phyloP scores from a whole-genome alignment of 2,797 vertebrate genomes.

The Acridotheres tristis region DNA sequence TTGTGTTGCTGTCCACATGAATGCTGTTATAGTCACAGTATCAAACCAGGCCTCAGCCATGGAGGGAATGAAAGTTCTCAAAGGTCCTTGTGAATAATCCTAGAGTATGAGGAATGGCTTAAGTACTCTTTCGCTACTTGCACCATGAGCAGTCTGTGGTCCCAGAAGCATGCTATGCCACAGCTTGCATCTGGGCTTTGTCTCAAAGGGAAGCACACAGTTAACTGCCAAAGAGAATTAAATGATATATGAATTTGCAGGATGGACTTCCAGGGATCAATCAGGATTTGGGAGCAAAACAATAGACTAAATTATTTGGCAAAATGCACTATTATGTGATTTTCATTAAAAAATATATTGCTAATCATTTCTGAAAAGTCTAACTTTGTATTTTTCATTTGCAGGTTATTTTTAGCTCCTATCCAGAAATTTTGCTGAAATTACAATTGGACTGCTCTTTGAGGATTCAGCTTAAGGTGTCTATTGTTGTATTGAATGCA shows the following conservation, averaged over 20 bases:
- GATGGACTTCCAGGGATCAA: not conserved
- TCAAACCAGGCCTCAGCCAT: not conserved
- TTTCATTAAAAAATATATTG: not conserved
- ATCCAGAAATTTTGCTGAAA: not conserved
- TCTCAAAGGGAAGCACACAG: not conserved
- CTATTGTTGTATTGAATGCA: not conserved
- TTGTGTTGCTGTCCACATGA: not conserved
- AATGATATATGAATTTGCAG: not conserved
- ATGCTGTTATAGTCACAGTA: accelerated
- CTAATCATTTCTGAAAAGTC: not conserved
- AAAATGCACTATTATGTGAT: not conserved
- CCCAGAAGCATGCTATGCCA: not conserved
- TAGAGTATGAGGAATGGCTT: not conserved
- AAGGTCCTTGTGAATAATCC: not conserved
- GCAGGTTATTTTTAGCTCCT: not conserved
- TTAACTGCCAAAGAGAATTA: not conserved
- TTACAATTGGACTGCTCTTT: not conserved
- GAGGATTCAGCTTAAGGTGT: not conserved
- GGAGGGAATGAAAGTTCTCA: not conserved
- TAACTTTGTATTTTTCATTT: not conserved
- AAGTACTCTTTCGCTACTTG: not conserved
- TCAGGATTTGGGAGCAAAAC: not conserved
- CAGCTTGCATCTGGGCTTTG: not conserved
- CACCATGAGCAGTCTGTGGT: accelerated
- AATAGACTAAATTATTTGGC: not conserved